Evolutionary conservation across 2,797 vertebrate species (phyloP).

Genomic region (Ceyx erithaca): DNA sequence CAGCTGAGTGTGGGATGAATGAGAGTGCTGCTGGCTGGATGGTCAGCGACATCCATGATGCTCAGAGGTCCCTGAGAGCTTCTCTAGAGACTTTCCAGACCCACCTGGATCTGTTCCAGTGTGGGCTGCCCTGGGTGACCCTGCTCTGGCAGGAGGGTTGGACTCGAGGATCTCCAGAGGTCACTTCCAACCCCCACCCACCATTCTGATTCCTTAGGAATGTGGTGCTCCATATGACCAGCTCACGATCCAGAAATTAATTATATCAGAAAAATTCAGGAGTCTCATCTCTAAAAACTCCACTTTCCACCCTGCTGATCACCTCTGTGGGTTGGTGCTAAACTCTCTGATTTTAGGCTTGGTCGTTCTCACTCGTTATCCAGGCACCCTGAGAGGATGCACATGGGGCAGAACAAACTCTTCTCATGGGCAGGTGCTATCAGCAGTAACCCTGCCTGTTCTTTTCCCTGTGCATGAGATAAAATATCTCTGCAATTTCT

Average conservation of each 20-base stretch:
- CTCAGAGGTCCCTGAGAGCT: neutral
- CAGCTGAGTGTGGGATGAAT: neutral
- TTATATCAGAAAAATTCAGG: neutral
- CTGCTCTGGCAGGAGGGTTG: too few species aligned
- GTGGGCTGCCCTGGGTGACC: too few species aligned
- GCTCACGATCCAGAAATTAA: neutral
- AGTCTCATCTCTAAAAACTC: neutral
- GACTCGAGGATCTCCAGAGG: too few species aligned
- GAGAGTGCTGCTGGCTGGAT: neutral
- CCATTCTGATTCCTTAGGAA: neutral
- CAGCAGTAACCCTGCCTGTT: neutral
- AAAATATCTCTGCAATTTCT: neutral
- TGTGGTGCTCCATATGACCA: fast-evolving
- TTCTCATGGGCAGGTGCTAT: neutral
- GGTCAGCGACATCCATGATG: neutral
- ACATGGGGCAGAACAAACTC: neutral
- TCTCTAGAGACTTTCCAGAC: too few species aligned
- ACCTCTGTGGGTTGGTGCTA: neutral
- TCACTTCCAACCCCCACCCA: too few species aligned
- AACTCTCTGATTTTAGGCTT: neutral
- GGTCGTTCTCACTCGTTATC: neutral
- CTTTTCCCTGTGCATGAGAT: neutral
- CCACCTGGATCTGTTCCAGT: too few species aligned
- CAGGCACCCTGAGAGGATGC: neutral
- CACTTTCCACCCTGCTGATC: neutral